These are phyloP conservation scores for Deilephila porcellus DNA, from an alignment of 2,888 invertebrate genomes.

Conservation along the genomic window DNA sequence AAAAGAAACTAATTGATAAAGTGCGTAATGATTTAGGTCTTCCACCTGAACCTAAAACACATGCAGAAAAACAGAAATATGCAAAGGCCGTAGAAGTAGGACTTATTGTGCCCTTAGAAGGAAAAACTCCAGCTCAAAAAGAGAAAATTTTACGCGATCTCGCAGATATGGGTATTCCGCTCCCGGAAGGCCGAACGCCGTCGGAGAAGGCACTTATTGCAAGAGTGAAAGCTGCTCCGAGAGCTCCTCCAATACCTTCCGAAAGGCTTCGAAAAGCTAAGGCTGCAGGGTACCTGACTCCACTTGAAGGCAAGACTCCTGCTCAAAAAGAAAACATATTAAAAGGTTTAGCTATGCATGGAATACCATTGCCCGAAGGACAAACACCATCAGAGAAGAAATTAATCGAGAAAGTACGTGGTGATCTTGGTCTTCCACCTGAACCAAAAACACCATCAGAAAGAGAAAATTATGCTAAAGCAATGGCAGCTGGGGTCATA, in stretches of 20 bases:
- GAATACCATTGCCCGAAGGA: slow-evolving; percentile 43
- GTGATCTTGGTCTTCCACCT: slow-evolving; percentile 43
- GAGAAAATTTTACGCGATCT: slow-evolving; percentile 44
- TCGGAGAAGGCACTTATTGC: slow-evolving; percentile 44
- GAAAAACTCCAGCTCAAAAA: slow-evolving; percentile 45
- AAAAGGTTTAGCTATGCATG: slow-evolving; percentile 41
- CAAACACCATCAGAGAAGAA: slow-evolving; percentile 44
- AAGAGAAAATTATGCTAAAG: slow-evolving; percentile 40
- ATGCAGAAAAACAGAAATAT: slow-evolving; percentile 43
- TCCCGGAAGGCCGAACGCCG: slow-evolving; percentile 49
- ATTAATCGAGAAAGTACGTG: slow-evolving; percentile 42
- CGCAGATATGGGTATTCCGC: slow-evolving; percentile 43
- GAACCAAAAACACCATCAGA: slow-evolving; percentile 37
- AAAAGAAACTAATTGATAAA: slow-evolving; percentile 48
- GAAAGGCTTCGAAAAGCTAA: slow-evolving; percentile 44
- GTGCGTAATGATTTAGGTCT: slow-evolving; percentile 49
- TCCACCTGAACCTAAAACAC: slow-evolving; percentile 47
- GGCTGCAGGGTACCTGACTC: slow-evolving; percentile 46
- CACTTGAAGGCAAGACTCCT: slow-evolving; percentile 49
- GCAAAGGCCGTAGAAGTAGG: slow-evolving; percentile 47
- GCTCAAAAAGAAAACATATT: slow-evolving; percentile 53
- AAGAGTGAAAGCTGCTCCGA: slow-evolving; percentile 34
- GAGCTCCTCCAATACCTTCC: slow-evolving; percentile 27
- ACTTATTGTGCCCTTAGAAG: slow-evolving; percentile 47
- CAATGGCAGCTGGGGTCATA: slow-evolving; percentile 43